Conservation (phyloP, 2,113 vertebrate species). For the Polypterus bichir region DNA sequence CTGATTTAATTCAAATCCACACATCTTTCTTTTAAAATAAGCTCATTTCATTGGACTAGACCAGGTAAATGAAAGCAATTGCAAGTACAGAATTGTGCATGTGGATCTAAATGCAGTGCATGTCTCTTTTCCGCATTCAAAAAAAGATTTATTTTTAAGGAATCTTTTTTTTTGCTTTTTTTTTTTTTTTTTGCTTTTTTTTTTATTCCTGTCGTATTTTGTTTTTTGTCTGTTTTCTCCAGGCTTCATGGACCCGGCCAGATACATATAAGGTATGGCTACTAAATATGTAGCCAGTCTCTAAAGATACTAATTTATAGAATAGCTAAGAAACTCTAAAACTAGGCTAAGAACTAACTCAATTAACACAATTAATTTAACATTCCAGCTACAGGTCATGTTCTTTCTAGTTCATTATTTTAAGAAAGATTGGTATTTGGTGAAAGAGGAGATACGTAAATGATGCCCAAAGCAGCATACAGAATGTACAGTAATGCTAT, state of each 20-base stretch:
- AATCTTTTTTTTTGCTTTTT: slow-evolving; percentile 48
- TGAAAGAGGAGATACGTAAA: too few species aligned
- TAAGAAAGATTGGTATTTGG: too few species aligned
- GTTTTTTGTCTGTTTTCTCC: slow-evolving; percentile 86
- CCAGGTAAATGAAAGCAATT: slow-evolving; percentile 17
- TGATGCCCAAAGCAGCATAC: too few species aligned
- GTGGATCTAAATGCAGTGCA: slow-evolving; percentile 14
- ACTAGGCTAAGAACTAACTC: slow-evolving; percentile 32
- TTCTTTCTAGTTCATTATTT: background rate
- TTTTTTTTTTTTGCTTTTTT: slow-evolving; percentile 48
- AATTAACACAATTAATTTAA: slow-evolving; percentile 11
- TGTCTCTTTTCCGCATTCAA: slow-evolving; percentile 18
- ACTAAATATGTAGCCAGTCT: slow-evolving; percentile 57
- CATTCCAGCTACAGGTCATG: background rate
- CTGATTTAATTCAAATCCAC: slow-evolving; percentile 9
- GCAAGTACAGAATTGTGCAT: slow-evolving; percentile 17
- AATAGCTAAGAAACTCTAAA: slow-evolving; percentile 19
- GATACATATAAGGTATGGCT: slow-evolving; percentile 96
- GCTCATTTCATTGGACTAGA: slow-evolving; percentile 25
- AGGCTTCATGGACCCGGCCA: slow-evolving; percentile 98
- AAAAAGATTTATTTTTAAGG: slow-evolving; percentile 43
- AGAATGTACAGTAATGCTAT: too few species aligned
- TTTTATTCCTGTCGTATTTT: slow-evolving; percentile 64
- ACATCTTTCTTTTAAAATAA: slow-evolving; percentile 16
- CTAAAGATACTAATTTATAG: slow-evolving; percentile 36